phyloP scores from a whole-genome alignment of 1,140 invertebrate species.

The Philotrypesis tridentata region DNA sequence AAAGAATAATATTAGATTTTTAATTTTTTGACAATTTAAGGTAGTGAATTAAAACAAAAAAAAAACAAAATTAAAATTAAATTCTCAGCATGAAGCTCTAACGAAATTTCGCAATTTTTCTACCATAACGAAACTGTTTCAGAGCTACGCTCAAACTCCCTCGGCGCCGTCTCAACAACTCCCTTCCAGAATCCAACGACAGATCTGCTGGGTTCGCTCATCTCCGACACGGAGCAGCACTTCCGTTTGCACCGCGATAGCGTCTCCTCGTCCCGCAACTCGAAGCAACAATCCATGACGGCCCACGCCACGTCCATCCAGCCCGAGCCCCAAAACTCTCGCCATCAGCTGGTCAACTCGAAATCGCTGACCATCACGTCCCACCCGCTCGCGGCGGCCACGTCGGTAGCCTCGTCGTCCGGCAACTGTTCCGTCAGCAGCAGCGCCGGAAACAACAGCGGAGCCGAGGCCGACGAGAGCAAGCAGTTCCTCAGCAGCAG shows the following conservation, averaged over 20 bases:
- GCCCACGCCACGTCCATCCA: not conserved
- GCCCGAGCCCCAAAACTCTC: not conserved
- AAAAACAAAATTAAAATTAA: no score
- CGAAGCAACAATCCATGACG: not conserved
- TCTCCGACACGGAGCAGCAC: constrained; percentile 76
- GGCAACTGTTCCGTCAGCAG: not conserved
- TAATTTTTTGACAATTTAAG: no score
- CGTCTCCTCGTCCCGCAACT: constrained; percentile 41
- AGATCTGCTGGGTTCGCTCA: constrained; percentile 73
- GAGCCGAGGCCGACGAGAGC: not conserved
- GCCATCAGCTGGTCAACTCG: not conserved
- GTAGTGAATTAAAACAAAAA: no score
- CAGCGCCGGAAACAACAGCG: not conserved
- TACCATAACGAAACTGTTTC: no score
- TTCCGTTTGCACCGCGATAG: constrained; percentile 73
- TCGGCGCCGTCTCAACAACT: constrained; percentile 74
- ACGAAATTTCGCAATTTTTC: no score
- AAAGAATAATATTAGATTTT: no score
- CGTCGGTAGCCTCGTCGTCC: not conserved
- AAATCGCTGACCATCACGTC: not conserved
- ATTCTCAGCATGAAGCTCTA: no score
- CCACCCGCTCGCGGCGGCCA: not conserved
- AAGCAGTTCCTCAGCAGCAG: not conserved
- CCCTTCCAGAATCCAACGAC: constrained; percentile 65
- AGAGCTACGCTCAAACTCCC: constrained; percentile 77